A percentile compares a stretch with the other conserved stretches of the same genome.
phyloP scores from a whole-genome alignment of 2,113 vertebrate genomes.

The Dipodomys spectabilis region DNA sequence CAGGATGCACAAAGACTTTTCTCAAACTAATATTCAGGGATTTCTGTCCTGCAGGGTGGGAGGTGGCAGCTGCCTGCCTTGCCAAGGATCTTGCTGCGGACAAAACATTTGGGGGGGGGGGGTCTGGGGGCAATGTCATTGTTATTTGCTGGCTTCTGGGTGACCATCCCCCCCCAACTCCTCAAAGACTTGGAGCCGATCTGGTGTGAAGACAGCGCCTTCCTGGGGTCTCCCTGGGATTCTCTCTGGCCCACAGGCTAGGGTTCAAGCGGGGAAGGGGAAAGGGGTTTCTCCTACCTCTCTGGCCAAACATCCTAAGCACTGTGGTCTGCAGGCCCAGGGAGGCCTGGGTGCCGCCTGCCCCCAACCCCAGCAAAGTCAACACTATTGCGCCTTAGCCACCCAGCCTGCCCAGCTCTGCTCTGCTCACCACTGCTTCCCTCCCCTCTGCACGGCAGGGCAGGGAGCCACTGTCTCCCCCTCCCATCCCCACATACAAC shows the following conservation, averaged over 20 bases:
- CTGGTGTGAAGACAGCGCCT: constrained; percentile 13
- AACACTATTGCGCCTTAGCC: constrained; percentile 71
- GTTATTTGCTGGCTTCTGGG: background rate
- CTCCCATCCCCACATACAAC: background rate
- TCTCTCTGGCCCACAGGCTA: constrained; percentile 11
- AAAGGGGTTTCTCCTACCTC: background rate
- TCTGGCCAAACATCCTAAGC: background rate
- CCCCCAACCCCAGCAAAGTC: constrained; percentile 42
- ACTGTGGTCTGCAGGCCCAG: background rate
- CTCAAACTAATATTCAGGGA: constrained; percentile 80
- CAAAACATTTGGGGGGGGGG: background rate
- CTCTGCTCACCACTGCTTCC: constrained; percentile 33
- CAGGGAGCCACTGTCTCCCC: background rate
- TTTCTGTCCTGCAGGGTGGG: constrained; percentile 64
- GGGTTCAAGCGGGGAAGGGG: background rate
- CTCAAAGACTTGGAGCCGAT: constrained; percentile 35
- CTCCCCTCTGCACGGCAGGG: background rate
- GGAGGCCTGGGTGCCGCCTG: background rate
- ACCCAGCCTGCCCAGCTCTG: background rate
- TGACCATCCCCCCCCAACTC: no score
- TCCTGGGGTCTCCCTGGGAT: constrained; percentile 24
- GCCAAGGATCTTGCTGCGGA: constrained; percentile 72
- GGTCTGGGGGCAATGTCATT: background rate
- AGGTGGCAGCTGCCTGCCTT: constrained; percentile 51
- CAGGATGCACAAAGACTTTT: constrained; percentile 83